Evolutionary conservation across 1,140 invertebrate genomes (phyloP).

Genomic region (Copidosoma floridanum): DNA sequence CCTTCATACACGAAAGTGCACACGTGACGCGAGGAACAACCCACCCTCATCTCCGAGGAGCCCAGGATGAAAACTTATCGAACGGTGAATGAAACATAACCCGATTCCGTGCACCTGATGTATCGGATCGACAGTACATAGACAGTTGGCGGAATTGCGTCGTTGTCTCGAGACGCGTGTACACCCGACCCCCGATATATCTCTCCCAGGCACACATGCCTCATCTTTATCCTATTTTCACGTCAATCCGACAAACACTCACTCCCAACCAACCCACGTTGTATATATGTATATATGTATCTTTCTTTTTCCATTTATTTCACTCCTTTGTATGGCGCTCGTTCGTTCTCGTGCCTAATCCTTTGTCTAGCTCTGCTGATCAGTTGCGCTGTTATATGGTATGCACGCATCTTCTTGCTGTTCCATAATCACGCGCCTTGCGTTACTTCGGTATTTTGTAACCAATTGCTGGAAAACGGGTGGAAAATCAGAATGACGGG

Average conservation of each 20-base stretch:
- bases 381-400: too few species aligned
- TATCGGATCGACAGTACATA: too few species aligned
- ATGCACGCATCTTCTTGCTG: too few species aligned
- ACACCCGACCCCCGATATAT: conserved; percentile 32
- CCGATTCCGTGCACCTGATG: conserved; percentile 36
- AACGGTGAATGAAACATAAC: conserved; percentile 39
- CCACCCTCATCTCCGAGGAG: too few species aligned
- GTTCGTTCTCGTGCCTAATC: conserved; percentile 19
- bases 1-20: too few species aligned
- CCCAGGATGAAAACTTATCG: conserved; percentile 25
- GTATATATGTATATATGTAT: too few species aligned
- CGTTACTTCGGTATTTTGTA: too few species aligned
- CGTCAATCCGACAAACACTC: conserved; percentile 34
- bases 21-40: too few species aligned
- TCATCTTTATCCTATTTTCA: conserved; percentile 34
- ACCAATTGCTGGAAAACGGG: too few species aligned
- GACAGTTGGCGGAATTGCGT: conserved; percentile 42
- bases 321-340: conserved; percentile 18
- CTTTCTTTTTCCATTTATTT: not conserved
- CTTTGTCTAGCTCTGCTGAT: conserved; percentile 33
- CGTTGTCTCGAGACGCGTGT: conserved; percentile 34
- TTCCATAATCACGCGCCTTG: too few species aligned
- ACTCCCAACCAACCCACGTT: too few species aligned
- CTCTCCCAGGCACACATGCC: conserved; percentile 28
- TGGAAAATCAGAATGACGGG: too few species aligned